These are phyloP conservation scores for Sus scrofa DNA, from an alignment of 2,113 vertebrate species.

Conservation along the genomic window DNA sequence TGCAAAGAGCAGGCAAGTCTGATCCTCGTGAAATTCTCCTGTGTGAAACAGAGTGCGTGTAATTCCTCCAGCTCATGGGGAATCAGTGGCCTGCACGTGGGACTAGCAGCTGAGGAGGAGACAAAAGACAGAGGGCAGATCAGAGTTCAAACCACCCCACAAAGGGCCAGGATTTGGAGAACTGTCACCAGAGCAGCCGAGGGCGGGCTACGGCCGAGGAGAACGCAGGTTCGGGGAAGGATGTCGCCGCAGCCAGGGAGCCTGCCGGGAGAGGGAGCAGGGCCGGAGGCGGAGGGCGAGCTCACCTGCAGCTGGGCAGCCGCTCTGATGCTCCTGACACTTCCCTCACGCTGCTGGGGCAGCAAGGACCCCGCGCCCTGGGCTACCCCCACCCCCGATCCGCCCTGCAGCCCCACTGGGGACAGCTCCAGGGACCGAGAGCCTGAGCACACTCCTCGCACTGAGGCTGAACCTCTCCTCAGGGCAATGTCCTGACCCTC, in stretches of 20 bases:
- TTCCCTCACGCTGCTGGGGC: background rate
- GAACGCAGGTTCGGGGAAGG: background rate
- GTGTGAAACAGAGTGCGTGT: constrained; percentile 45
- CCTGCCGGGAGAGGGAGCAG: background rate
- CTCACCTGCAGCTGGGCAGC: background rate
- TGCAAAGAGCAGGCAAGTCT: background rate
- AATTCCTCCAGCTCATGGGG: constrained; percentile 15
- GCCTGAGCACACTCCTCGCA: background rate
- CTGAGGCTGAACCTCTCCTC: background rate
- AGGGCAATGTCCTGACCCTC: background rate
- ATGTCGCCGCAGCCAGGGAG: background rate
- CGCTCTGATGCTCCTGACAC: background rate
- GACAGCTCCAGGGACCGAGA: background rate
- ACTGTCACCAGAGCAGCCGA: constrained; percentile 47
- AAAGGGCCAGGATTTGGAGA: constrained; percentile 55
- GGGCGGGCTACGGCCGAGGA: background rate
- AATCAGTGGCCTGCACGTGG: background rate
- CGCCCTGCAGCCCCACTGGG: background rate
- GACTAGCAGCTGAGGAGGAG: constrained; percentile 42
- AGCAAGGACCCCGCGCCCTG: background rate
- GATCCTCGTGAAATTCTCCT: constrained; percentile 34
- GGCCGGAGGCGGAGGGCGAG: background rate
- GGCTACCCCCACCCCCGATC: background rate
- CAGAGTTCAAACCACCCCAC: constrained; percentile 30
- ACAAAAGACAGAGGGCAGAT: constrained; percentile 53